Evolutionary conservation across 2,888 invertebrate genomes (phyloP).

Genomic region (Aethes cnicana): DNA sequence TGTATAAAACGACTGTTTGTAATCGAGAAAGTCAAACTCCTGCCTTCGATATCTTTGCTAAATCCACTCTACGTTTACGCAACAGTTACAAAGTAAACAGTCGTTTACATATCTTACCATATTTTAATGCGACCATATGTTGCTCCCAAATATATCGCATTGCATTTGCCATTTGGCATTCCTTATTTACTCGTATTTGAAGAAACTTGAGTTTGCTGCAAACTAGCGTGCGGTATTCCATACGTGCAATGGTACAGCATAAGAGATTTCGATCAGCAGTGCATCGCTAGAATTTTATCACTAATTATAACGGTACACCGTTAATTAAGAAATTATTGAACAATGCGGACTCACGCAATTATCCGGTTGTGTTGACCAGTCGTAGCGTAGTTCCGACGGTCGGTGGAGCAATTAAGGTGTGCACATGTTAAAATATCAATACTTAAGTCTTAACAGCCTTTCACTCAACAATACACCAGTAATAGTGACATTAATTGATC

Average conservation of each 20-base stretch:
- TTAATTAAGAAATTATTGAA: conserved; percentile 26
- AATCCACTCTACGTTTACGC: conserved; percentile 9
- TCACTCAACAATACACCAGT: background rate
- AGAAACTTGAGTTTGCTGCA: no score
- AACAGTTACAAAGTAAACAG: conserved; percentile 9
- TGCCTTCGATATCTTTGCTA: conserved; percentile 10
- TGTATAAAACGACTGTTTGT: background rate
- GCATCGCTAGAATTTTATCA: conserved; percentile 10
- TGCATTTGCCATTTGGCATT: no score
- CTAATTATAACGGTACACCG: conserved; percentile 20
- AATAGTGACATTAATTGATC: conserved; percentile 18
- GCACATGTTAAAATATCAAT: conserved; percentile 10
- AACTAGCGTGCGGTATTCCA: no score
- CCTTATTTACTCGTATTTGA: no score
- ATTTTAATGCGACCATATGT: background rate
- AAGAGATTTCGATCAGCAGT: background rate
- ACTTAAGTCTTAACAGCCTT: conserved; percentile 4
- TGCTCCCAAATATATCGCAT: background rate
- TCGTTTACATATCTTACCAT: conserved; percentile 3
- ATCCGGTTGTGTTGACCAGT: conserved; percentile 39
- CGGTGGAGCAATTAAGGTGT: conserved; percentile 10
- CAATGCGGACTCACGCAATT: conserved; percentile 38
- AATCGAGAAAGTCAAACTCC: conserved; percentile 16
- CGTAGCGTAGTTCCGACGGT: conserved; percentile 13
- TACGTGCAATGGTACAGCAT: background rate